These are phyloP conservation scores for Florisuga fusca DNA, from an alignment of 2,797 vertebrate genomes.

Conservation along the genomic window DNA sequence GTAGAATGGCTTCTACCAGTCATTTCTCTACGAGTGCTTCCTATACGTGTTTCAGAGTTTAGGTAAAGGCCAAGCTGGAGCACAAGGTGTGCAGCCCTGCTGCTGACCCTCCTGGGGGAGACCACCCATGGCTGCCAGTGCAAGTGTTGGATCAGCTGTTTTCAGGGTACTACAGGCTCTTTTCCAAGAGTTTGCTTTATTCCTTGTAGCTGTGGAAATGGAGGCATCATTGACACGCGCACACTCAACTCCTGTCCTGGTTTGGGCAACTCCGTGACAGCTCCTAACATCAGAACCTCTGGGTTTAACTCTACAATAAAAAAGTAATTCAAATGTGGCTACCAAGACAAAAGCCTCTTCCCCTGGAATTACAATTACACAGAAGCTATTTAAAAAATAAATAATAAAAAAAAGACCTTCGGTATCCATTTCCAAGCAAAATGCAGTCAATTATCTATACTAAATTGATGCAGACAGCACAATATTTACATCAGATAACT, in stretches of 20 bases:
- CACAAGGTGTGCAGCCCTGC: neutral
- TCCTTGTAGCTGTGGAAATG: neutral
- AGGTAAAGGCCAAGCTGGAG: neutral
- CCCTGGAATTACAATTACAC: constrained; percentile 29
- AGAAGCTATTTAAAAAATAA: constrained; percentile 28
- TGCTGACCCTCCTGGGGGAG: neutral
- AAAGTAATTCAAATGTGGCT: constrained; percentile 31
- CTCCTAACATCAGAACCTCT: neutral
- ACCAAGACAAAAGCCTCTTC: constrained; percentile 43
- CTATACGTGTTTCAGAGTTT: rapidly evolving
- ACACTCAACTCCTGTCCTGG: neutral
- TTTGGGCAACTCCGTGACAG: no score
- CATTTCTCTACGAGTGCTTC: rapidly evolving
- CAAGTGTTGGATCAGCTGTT: rapidly evolving
- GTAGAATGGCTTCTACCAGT: neutral
- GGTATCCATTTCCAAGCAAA: constrained; percentile 53
- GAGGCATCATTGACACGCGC: neutral
- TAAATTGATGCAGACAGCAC: constrained; percentile 49
- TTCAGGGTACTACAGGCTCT: neutral
- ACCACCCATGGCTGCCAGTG: neutral
- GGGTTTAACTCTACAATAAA: constrained; percentile 12
- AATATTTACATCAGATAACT: constrained; percentile 50
- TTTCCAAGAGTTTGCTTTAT: neutral
- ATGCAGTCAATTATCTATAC: constrained; percentile 56
- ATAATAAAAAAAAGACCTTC: neutral